phyloP scores from a whole-genome alignment of 1,140 invertebrate genomes.

The Heliconius hermathena region DNA sequence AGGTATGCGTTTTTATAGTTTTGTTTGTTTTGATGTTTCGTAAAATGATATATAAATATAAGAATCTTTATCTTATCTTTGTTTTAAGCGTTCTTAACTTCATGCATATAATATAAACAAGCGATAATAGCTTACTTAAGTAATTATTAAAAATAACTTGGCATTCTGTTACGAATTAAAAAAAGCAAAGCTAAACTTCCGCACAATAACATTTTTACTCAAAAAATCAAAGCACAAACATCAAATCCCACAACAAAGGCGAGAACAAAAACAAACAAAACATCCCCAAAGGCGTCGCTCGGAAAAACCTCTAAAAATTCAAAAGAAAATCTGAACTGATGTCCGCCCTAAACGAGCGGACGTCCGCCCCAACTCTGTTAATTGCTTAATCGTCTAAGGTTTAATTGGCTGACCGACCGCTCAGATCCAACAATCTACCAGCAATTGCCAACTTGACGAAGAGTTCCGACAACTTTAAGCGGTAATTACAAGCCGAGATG shows the following conservation, averaged over 20 bases:
- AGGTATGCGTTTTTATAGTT: too few species aligned
- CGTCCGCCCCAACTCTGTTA: slow-evolving; percentile 71
- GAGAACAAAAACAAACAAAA: slow-evolving; percentile 40
- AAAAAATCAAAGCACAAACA: slow-evolving; percentile 22
- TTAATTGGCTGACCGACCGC: slow-evolving; percentile 74
- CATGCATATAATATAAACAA: too few species aligned
- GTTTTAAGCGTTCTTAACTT: too few species aligned
- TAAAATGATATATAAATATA: too few species aligned
- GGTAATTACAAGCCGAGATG: slow-evolving; percentile 79
- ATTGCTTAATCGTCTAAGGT: slow-evolving; percentile 76
- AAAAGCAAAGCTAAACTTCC: not conserved
- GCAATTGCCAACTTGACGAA: slow-evolving; percentile 63
- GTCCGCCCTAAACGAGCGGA: slow-evolving; percentile 57
- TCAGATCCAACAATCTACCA: slow-evolving; percentile 56
- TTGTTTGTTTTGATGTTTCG: too few species aligned
- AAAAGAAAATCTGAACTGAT: slow-evolving; percentile 59
- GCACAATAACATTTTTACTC: not conserved
- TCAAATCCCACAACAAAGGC: slow-evolving; percentile 18
- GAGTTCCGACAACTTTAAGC: slow-evolving; percentile 70
- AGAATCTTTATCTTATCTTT: too few species aligned
- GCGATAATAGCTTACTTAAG: too few species aligned
- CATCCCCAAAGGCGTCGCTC: slow-evolving; percentile 41
- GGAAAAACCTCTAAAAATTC: slow-evolving; percentile 44
- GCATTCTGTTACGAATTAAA: not conserved
- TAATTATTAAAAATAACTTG: too few species aligned